A percentile compares a stretch with the other conserved stretches of the same genome.
Conservation (phyloP, 2,797 vertebrate species). For the Gallinago stenura region DNA sequence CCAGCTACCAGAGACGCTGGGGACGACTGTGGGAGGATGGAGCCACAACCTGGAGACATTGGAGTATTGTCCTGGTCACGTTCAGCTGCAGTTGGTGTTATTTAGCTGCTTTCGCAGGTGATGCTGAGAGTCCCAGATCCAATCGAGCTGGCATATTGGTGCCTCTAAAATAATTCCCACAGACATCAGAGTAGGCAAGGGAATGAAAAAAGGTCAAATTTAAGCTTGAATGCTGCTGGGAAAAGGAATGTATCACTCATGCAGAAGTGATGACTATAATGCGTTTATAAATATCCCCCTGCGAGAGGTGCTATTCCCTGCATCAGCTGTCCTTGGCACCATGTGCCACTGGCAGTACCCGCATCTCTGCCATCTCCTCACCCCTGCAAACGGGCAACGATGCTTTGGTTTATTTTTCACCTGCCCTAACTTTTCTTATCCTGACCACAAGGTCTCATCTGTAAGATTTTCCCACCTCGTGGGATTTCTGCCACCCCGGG, state of each 20-base stretch:
- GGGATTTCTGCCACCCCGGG: neutral
- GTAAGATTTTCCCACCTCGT: neutral
- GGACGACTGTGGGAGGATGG: neutral
- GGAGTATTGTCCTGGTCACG: neutral
- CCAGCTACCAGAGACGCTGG: neutral
- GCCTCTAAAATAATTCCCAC: neutral
- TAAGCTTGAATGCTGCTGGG: neutral
- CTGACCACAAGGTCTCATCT: neutral
- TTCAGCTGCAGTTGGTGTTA: neutral
- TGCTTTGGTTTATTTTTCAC: neutral
- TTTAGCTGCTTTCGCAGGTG: neutral
- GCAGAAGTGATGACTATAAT: neutral
- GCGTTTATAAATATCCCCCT: rapidly evolving
- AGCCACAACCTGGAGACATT: rapidly evolving
- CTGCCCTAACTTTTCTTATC: neutral
- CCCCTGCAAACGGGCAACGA: rapidly evolving
- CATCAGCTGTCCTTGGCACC: neutral
- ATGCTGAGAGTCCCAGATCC: neutral
- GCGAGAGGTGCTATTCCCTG: neutral
- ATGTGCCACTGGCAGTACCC: neutral
- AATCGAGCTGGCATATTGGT: neutral
- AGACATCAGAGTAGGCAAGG: neutral
- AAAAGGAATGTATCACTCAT: neutral
- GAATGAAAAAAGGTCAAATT: neutral
- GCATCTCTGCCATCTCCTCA: neutral